Evolutionary conservation across 2,888 invertebrate genomes (phyloP).

Genomic region (Blastobasis lacticolella): DNA sequence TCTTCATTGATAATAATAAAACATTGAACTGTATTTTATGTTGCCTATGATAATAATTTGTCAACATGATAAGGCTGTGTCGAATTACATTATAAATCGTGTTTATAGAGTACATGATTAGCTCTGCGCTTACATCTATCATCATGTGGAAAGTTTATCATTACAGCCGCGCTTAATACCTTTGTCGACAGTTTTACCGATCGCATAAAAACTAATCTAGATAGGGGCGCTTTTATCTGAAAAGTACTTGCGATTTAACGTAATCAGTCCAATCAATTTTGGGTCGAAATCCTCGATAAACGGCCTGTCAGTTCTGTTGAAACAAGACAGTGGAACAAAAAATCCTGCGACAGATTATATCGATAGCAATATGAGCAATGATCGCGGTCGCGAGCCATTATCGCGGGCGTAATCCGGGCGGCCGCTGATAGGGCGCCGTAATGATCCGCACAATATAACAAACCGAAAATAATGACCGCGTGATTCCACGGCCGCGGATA

Average conservation of each 20-base stretch:
- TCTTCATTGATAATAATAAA: no score
- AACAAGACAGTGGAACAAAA: constrained; percentile 42
- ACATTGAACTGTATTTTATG: no score
- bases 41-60: background rate
- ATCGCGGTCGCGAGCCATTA: constrained; percentile 21
- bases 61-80: constrained; percentile 2
- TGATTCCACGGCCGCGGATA: constrained; percentile 35
- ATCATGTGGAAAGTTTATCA: constrained; percentile 8
- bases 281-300: constrained; percentile 49
- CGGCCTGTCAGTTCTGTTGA: constrained; percentile 32
- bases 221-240: constrained; percentile 30
- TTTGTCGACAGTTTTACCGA: constrained; percentile 43
- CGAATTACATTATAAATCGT: constrained; percentile 24
- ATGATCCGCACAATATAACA: constrained; percentile 34
- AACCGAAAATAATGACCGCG: constrained; percentile 42
- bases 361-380: constrained; percentile 30
- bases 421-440: constrained; percentile 31
- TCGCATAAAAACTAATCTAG: constrained; percentile 42
- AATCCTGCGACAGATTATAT: constrained; percentile 40
- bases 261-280: constrained; percentile 60
- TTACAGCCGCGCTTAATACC: constrained; percentile 32
- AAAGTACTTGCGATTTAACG: constrained; percentile 23
- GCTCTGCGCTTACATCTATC: constrained; percentile 4
- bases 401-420: background rate
- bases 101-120: constrained; percentile 28